Conservation (phyloP, 2,113 vertebrate species). For the Bufo bufo region DNA sequence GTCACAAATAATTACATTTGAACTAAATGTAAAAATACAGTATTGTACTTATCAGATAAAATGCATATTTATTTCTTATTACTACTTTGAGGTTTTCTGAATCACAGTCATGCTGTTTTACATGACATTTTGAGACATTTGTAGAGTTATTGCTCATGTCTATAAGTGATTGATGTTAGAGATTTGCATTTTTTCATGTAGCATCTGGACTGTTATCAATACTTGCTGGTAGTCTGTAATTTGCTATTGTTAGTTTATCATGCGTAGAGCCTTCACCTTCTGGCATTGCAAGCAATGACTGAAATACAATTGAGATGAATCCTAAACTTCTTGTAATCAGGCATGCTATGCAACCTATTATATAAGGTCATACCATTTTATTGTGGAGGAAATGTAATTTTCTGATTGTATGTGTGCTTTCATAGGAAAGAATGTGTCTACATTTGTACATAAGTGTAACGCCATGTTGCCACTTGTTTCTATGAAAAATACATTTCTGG, state of each 20-base stretch:
- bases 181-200: conserved; percentile 1
- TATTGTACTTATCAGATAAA: neutral
- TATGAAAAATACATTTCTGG: neutral
- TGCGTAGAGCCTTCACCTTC: conserved; percentile 28
- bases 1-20: neutral
- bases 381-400: neutral
- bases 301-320: conserved; percentile 25
- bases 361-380: neutral
- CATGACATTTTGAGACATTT: conserved; percentile 7
- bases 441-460: neutral
- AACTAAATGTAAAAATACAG: neutral
- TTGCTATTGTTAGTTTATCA: conserved; percentile 38
- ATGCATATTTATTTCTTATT: neutral
- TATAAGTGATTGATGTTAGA: conserved; percentile 8
- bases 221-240: conserved; percentile 22
- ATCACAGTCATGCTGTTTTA: neutral
- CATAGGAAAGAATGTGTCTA: neutral
- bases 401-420: neutral
- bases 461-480: neutral
- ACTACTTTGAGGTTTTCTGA: neutral
- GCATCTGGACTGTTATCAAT: conserved; percentile 35
- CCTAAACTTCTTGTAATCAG: conserved; percentile 1
- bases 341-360: neutral
- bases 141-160: conserved; percentile 11
- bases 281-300: conserved; percentile 15